Evolutionary conservation across 1,140 invertebrate species (phyloP), one percentile per base, ranked within the genome.

Genomic region (Wiebesia pumilae): DNA sequence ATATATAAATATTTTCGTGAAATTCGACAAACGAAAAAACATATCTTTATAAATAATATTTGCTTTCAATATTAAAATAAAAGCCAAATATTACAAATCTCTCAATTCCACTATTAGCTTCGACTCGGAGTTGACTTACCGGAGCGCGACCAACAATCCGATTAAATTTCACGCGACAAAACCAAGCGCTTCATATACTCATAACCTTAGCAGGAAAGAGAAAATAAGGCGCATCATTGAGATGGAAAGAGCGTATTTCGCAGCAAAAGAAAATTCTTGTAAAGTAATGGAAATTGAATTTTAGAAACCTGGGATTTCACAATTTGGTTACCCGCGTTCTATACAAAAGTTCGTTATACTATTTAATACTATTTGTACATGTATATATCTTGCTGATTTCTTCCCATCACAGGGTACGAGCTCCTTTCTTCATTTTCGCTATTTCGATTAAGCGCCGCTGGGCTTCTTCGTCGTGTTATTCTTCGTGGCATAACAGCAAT

Each of bases 231-330:
- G 30, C 35, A 58, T 80, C 33, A 67, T 30, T 67, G 62, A 67
- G n/a, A 27, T n/a, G 3, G 3, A 30, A 67, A 30, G 27, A 67
- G 24, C n/a, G 12, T 27, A 30, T 30, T 30, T 4, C 3, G 21
- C 27, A 30, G 3, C 27, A 33, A 33, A 69, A 33, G 71, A 62
- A 81, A 81, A 81, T 85, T 85, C 80, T 85, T 85, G 65, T 65
- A 40, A 85, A 85, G 80, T 85, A 81, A 80, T 80, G 27, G 77
- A 85, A 84, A 84, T 84, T 84, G 58, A 79, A 84, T 84, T 79
- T 78, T 69, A 84, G 79, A 62, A 69, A 38, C 69, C 24, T 38
- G 81, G 65, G 14, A 51, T n/a, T 40, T 65, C 51, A 21, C 21
- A 10, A 21, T 51, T 54, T 80, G 3, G 30, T 12, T 62, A 16